Evolutionary conservation across 2,113 vertebrate species (phyloP).

Genomic region (Sinocyclocheilus anshuiensis): DNA sequence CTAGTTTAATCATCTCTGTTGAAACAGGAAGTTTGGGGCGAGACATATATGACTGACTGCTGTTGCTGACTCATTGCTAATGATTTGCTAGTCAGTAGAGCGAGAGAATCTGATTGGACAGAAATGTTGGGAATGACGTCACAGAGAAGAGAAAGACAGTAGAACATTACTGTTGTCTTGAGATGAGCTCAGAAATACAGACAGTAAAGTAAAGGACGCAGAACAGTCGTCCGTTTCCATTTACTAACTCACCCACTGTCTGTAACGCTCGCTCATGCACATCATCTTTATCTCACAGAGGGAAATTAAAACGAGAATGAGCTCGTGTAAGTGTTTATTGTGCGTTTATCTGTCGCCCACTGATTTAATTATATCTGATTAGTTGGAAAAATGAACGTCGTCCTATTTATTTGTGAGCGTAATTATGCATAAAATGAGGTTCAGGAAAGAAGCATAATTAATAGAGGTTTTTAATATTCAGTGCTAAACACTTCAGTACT

Average conservation of each 20-base stretch:
- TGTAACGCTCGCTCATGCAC: not conserved
- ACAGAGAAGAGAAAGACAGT: not conserved
- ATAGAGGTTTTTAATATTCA: not conserved
- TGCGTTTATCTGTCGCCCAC: conserved; percentile 1
- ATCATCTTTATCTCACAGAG: not conserved
- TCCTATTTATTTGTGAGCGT: conserved; percentile 3
- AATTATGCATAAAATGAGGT: conserved; percentile 14
- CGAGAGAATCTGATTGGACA: not conserved
- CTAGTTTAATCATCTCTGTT: no score
- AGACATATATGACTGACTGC: not conserved
- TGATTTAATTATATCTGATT: conserved; percentile 22
- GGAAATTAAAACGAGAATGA: not conserved
- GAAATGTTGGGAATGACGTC: not conserved
- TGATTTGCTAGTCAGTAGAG: no score
- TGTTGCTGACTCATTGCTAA: not conserved
- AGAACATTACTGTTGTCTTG: not conserved
- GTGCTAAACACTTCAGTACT: not conserved
- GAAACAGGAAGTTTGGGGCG: no score
- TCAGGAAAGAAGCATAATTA: not conserved
- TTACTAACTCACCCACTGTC: not conserved
- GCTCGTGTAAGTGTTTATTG: not conserved
- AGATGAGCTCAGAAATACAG: not conserved
- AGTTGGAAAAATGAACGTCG: not conserved
- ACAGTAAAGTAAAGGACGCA: no score
- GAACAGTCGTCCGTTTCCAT: no score